Percentiles rank a stretch among this genome's conserved stretches.
Evolutionary conservation across 2,797 vertebrate species (phyloP).

Genomic region (Phataginus tetradactyla): DNA sequence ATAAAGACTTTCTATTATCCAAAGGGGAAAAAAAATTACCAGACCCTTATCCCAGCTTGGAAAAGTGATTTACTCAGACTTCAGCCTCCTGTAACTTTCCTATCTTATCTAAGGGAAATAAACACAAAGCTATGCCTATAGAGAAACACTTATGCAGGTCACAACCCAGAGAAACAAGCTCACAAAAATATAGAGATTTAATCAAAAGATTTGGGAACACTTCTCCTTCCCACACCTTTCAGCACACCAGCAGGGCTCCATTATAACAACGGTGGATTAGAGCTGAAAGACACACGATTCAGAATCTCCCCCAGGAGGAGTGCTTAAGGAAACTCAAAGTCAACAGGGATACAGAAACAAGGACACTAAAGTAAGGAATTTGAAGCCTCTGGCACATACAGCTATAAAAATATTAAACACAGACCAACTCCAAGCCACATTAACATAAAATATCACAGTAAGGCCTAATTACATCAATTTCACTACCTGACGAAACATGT

Average conservation of each 20-base stretch:
- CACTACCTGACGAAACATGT: neutral
- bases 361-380: neutral
- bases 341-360: neutral
- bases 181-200: conserved; percentile 30
- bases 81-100: neutral
- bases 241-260: neutral
- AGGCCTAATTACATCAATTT: neutral
- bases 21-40: neutral
- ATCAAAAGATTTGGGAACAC: neutral
- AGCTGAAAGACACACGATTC: neutral
- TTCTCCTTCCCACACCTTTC: neutral
- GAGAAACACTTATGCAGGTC: neutral
- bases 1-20: neutral
- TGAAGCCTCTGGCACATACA: neutral
- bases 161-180: neutral
- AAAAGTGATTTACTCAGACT: neutral
- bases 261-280: neutral
- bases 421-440: neutral
- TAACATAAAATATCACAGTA: neutral
- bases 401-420: neutral
- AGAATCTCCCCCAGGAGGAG: neutral
- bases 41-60: neutral
- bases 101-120: neutral
- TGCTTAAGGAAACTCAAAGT: neutral
- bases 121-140: neutral